Evolutionary conservation across 2,888 invertebrate species (phyloP), one percentile per base, ranked within the genome.

Genomic region (Orthosia incerta): DNA sequence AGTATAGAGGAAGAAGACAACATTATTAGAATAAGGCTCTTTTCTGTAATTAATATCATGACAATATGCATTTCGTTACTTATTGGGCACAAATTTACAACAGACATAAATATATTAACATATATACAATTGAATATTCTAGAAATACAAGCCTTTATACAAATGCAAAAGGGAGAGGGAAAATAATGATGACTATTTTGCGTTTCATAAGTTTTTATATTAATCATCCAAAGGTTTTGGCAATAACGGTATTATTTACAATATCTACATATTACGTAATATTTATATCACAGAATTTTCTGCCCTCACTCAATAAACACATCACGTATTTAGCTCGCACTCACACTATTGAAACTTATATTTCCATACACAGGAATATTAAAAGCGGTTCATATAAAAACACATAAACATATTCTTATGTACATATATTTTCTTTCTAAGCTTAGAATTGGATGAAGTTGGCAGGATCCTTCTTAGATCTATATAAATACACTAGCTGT

Each of bases 291-390:
- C 46, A 62, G 18, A 60, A 7, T 16, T 13, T 60, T 68, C 18
- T 61, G 26, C n/a, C 45, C 20, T 48, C 20, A 46, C 55, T 62
- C 62, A n/a, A 46, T 20, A 71, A 48, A 67, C 31, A 48, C 60
- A 68, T 31, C 61, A 68, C 72, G 68, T 72, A 39, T 39, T 7
- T 9, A 39, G n/a, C 15, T 18, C 13, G 46, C 16, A 57, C 45
- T 15, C 61, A 45, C 48, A 50, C 50, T 1, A 55, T 15, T 46
- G 45, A 7, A 50, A 31, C 26, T 46, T 63, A 13, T 62, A 53
- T 59, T 63, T 53, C 18, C 15, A 23, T 50, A 56, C 9, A 39
- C 15, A 18, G 11, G 11, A 39, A 56, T 62, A 46, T 26, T 31
- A 53, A 18, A 12, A 53, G n/a, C n/a, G n/a, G 18, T 50, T 73